Evolutionary conservation across 2,888 invertebrate genomes (phyloP), one percentile per base, ranked within the genome.

Genomic region (Polyommatus iphigenia): DNA sequence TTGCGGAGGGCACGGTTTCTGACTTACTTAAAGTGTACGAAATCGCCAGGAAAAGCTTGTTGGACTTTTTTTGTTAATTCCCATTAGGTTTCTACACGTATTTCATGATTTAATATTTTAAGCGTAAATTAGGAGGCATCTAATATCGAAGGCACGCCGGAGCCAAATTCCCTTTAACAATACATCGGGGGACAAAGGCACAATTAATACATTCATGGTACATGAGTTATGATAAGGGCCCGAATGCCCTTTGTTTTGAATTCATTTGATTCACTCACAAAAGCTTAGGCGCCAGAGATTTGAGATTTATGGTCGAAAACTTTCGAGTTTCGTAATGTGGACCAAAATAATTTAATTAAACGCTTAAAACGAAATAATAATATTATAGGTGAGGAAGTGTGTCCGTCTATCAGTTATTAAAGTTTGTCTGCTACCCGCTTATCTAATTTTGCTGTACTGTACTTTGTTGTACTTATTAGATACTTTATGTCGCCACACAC

Each of bases 191-290:
- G 54, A 75, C 75, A 75, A 75, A 75, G 75, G 50, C 8, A 54
- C 75, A 75, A 75, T 75, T 75, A 75, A 75, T 75, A 75, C 54
- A 75, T 75, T 75, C 75, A 75, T 29, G 75, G 75, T 75, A 75
- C 75, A 75, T 75, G 75, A 75, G 75, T 75, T 75, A 75, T 75
- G 46, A 75, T 75, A 75, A 75, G 75, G 75, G 75, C 54, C 18
- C 75, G 24, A 67, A 75, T 75, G 75, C 15, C 75, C 54, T 29
- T 75, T 75, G 75, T 75, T 75, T 75, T 75, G 32, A 75, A 75
- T 75, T 75, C 54, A 75, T 75, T 75, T 75, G 75, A 75, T 75
- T 75, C 18, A 75, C 29, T 54, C 50, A 29, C 29, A 75, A 75
- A 75, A 75, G 75, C 75, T 75, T 75, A 75, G 54, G 50, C 32